Percentiles rank a stretch among this genome's conserved stretches.
Conservation (phyloP, 2,797 vertebrate species). For the Vespertilio murinus region DNA sequence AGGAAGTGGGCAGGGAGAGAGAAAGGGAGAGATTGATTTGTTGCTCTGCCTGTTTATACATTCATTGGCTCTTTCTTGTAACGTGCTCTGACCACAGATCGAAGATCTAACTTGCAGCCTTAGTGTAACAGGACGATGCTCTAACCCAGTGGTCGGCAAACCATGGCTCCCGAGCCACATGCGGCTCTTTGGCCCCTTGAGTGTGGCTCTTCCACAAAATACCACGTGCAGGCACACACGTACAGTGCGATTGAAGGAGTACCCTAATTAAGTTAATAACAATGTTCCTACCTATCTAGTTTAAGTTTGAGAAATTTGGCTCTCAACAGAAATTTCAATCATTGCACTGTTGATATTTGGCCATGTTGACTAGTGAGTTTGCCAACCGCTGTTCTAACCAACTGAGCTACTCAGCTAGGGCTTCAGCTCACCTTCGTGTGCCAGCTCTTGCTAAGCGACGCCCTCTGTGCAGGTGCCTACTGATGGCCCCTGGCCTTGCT, state of each 20-base stretch:
- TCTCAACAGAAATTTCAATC: too few relatives aligned
- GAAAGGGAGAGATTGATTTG: background rate
- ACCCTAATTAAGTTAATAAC: too few relatives aligned
- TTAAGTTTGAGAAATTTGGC: too few relatives aligned
- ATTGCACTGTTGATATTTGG: too few relatives aligned
- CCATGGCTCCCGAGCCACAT: too few relatives aligned
- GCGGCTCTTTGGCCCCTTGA: too few relatives aligned
- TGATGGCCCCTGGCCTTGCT: background rate
- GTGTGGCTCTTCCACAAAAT: too few relatives aligned
- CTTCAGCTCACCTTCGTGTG: background rate
- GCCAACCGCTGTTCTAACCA: background rate
- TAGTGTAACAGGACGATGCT: background rate
- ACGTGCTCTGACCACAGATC: background rate
- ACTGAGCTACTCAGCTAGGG: background rate
- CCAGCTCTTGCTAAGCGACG: background rate
- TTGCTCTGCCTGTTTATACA: background rate
- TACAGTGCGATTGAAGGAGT: too few relatives aligned
- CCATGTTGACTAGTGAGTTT: too few relatives aligned
- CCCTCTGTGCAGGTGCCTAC: background rate
- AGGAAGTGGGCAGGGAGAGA: background rate
- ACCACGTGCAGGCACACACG: too few relatives aligned
- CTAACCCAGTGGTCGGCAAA: background rate
- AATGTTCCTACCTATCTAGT: too few relatives aligned
- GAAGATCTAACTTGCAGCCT: background rate
- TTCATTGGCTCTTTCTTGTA: background rate